These are phyloP conservation scores for Lutraria lutraria DNA, from an alignment of 2,888 invertebrate genomes.

Conservation along the genomic window DNA sequence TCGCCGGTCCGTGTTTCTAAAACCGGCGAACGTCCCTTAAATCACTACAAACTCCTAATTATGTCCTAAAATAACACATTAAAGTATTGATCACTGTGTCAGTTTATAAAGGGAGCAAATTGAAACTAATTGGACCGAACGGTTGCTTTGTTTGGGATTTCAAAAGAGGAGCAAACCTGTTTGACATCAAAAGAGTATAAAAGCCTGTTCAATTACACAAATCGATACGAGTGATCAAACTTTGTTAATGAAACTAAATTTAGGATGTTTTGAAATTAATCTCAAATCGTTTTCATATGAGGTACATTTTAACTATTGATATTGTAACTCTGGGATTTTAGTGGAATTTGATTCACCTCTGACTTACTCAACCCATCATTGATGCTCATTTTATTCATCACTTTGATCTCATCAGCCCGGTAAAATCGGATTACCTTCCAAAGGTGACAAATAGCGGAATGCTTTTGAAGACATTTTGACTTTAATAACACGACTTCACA, in stretches of 20 bases:
- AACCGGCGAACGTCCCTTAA: conserved; percentile 56
- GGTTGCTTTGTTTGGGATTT: conserved; percentile 56
- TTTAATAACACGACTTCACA: conserved; percentile 21
- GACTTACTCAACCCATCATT: conserved; percentile 69
- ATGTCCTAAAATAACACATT: conserved; percentile 73
- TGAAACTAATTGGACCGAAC: conserved; percentile 68
- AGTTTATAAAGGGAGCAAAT: conserved; percentile 63
- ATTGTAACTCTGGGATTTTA: conserved; percentile 68
- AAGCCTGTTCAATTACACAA: conserved; percentile 35
- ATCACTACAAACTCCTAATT: conserved; percentile 63
- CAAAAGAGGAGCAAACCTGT: conserved; percentile 50
- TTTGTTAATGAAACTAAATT: conserved; percentile 55
- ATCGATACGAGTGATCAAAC: conserved; percentile 46
- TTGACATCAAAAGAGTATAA: conserved; percentile 61
- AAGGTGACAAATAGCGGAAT: conserved; percentile 27
- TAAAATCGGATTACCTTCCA: conserved; percentile 55
- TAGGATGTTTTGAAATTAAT: conserved; percentile 49
- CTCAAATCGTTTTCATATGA: conserved; percentile 54
- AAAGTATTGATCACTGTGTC: conserved; percentile 60
- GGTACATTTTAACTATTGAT: conserved; percentile 49
- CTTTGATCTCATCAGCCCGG: conserved; percentile 60
- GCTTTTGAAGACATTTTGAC: conserved; percentile 16
- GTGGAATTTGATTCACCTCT: conserved; percentile 72
- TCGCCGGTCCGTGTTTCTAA: conserved; percentile 38
- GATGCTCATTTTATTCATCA: conserved; percentile 65